phyloP scores from a whole-genome alignment of 2,797 vertebrate genomes.

The Sebastes taczanowskii region DNA sequence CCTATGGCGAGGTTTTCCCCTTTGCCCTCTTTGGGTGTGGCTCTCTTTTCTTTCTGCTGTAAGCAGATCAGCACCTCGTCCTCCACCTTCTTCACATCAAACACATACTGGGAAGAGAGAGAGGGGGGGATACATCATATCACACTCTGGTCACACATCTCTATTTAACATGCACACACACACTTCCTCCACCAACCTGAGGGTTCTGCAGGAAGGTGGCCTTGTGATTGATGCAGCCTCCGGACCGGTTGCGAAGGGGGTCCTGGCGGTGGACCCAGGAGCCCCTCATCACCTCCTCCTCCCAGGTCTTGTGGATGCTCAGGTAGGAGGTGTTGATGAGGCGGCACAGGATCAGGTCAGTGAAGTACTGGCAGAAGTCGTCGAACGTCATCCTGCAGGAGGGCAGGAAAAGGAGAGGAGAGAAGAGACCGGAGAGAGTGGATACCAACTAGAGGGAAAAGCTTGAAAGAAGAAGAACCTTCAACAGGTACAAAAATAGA shows the following conservation, averaged over 20 bases:
- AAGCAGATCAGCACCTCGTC: constrained; percentile 95
- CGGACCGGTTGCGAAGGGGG: constrained; percentile 88
- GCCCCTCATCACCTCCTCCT: constrained; percentile 90
- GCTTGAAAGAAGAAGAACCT: constrained; percentile 48
- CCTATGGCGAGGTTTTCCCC: constrained; percentile 96
- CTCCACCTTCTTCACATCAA: constrained; percentile 95
- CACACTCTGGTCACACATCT: background rate
- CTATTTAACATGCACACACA: accelerated
- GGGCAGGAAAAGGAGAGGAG: constrained; percentile 35
- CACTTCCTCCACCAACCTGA: constrained; percentile 78
- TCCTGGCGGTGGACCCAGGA: constrained; percentile 88
- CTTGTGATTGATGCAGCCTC: constrained; percentile 96
- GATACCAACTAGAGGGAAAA: constrained; percentile 39
- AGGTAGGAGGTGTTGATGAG: constrained; percentile 97
- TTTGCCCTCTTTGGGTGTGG: constrained; percentile 89
- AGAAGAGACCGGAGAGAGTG: constrained; percentile 48
- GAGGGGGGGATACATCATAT: background rate
- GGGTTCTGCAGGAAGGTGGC: constrained; percentile 95
- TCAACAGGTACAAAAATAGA: constrained; percentile 45
- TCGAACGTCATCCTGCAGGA: constrained; percentile 91
- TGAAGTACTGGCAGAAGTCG: constrained; percentile 94
- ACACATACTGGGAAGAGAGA: constrained; percentile 85
- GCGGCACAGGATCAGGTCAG: constrained; percentile 95
- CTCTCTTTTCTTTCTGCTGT: constrained; percentile 94
- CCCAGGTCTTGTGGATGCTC: constrained; percentile 99